Evolutionary conservation across 2,113 vertebrate species (phyloP), one percentile per base, ranked within the genome.

Genomic region (Sturnus vulgaris): DNA sequence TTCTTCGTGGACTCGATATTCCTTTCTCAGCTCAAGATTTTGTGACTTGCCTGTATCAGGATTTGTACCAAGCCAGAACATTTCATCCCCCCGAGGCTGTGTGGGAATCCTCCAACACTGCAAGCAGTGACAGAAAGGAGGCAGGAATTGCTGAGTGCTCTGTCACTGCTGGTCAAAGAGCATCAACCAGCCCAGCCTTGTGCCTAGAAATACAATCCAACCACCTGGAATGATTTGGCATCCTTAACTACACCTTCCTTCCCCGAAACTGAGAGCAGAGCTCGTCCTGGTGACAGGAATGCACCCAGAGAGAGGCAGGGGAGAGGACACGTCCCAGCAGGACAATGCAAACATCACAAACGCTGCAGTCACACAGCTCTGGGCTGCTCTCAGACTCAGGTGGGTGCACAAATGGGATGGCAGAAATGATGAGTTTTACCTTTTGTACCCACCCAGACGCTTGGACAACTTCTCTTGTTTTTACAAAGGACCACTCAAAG

Each of bases 221-320:
- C 25, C 91, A 91, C 80, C 83, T 96, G 94, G 69, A 79, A 92
- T 16, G 35, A 82, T 49, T 15, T 94, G 89, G 89, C 88, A 84
- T 23, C 72, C 69, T 64, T 44, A 64, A 3, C 52, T 40, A 17
- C 11, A 5, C 22, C 40, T 33, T 44, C 47, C 53, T 69, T 37
- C 71, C 56, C 68, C 14, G 15, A 56, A 68, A 75, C 28, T 82
- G 27, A 7, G 49, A 15, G 24, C 65, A 84, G 60, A 86, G 57
- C 69, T 81, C 1, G 0, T 73, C 68, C 68, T 65, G 0, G 0
- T 11, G 68, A 57, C n/a, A 86, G 79, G 72, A 86, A 86, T n/a
- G 71, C 64, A 46, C 82, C 68, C 35, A 33, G 39, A 14, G 63
- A 52, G 37, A 46, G 37, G 46, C 25, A 18, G 60, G 37, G 44